These are phyloP conservation scores for Botia kubotai DNA, from an alignment of 2,797 vertebrate genomes.

Conservation along the genomic window DNA sequence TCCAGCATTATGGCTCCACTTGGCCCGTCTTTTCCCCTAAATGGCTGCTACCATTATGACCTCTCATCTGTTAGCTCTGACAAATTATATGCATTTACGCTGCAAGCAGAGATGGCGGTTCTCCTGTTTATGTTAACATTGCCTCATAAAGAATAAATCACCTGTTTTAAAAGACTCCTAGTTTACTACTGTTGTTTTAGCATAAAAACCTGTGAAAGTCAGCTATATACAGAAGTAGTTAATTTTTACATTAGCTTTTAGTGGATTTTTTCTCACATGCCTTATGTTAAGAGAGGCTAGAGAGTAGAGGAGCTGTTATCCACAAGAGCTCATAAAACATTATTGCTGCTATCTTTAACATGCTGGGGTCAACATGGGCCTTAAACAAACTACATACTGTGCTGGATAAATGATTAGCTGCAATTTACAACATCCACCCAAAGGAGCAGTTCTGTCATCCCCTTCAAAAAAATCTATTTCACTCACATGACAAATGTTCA, in stretches of 20 bases:
- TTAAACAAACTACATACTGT: slow-evolving; percentile 80
- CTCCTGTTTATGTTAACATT: slow-evolving; percentile 71
- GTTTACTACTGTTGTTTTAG: slow-evolving; percentile 59
- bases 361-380: slow-evolving; percentile 72
- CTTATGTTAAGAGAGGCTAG: slow-evolving; percentile 55
- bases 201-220: slow-evolving; percentile 64
- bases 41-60: slow-evolving; percentile 36
- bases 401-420: slow-evolving; percentile 79
- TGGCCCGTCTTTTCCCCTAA: neutral
- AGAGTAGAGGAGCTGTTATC: slow-evolving; percentile 75
- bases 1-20: neutral
- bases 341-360: slow-evolving; percentile 80
- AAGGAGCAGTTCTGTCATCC: slow-evolving; percentile 66
- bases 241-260: slow-evolving; percentile 77
- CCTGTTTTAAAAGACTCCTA: slow-evolving; percentile 73
- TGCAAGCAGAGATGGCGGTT: slow-evolving; percentile 63
- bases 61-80: slow-evolving; percentile 38
- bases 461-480: slow-evolving; percentile 16
- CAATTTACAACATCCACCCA: slow-evolving; percentile 75
- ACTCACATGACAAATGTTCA: slow-evolving; percentile 7
- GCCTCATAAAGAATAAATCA: slow-evolving; percentile 77
- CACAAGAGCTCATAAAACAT: slow-evolving; percentile 78
- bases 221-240: slow-evolving; percentile 78
- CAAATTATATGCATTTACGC: slow-evolving; percentile 37
- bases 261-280: slow-evolving; percentile 72